Evolutionary conservation across 2,888 invertebrate species (phyloP).

Genomic region (Monoplex corrugatus): DNA sequence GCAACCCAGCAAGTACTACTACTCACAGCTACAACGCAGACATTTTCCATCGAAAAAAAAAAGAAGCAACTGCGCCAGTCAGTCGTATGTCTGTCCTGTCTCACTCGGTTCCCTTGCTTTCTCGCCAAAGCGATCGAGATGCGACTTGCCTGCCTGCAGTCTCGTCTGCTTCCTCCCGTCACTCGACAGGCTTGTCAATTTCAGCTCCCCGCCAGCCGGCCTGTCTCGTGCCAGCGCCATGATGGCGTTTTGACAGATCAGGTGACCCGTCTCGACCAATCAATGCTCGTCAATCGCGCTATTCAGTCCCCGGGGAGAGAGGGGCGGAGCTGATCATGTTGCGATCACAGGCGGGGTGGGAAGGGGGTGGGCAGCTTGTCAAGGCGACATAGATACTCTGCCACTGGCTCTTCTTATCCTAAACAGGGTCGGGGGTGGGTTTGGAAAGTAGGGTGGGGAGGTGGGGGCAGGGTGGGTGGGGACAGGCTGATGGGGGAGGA

Average conservation of each 20-base stretch:
- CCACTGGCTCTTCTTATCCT: background rate
- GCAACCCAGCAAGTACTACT: too few species aligned
- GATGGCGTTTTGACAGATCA: conserved; percentile 35
- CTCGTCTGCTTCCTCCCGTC: conserved; percentile 27
- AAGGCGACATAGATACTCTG: background rate
- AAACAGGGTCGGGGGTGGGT: background rate
- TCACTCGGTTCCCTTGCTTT: background rate
- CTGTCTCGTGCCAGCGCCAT: conserved; percentile 37
- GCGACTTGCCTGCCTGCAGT: background rate
- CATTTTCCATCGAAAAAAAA: background rate
- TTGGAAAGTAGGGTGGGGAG: background rate
- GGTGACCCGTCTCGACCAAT: conserved; percentile 43
- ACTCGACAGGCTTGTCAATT: conserved; percentile 39
- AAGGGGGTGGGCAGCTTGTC: conserved; percentile 18
- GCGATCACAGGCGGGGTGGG: conserved; percentile 16
- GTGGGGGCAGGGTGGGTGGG: background rate
- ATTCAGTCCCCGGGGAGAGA: conserved; percentile 15
- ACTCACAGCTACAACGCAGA: background rate
- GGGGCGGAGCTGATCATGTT: conserved; percentile 40
- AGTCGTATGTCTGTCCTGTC: background rate
- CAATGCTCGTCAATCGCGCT: conserved; percentile 9
- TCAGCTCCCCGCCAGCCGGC: background rate
- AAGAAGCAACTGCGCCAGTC: background rate
- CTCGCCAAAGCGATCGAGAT: background rate
- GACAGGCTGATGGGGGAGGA: too few species aligned